phyloP scores from a whole-genome alignment of 2,113 vertebrate species.

The Anguilla japonica region DNA sequence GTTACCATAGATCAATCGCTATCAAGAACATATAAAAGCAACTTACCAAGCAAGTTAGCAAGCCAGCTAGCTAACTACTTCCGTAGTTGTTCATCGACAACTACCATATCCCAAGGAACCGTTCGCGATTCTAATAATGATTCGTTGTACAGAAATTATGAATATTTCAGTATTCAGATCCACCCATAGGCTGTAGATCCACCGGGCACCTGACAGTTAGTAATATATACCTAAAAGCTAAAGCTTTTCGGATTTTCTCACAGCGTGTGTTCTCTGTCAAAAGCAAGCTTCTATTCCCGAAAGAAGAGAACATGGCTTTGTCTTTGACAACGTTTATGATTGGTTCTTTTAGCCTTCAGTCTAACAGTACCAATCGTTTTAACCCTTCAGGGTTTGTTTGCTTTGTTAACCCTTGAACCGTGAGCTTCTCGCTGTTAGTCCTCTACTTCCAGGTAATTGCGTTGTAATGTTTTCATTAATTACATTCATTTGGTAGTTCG shows the following conservation, averaged over 20 bases:
- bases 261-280: conserved; percentile 45
- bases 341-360: conserved; percentile 54
- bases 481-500: no score
- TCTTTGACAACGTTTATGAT: conserved; percentile 37
- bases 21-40: neutral
- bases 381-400: neutral
- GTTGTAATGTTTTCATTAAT: no score
- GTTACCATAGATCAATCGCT: neutral
- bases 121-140: neutral
- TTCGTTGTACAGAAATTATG: neutral
- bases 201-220: neutral
- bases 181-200: neutral
- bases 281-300: conserved; percentile 66
- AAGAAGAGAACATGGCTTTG: conserved; percentile 47
- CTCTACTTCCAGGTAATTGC: no score
- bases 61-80: conserved; percentile 70
- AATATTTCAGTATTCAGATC: neutral
- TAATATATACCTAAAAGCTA: neutral
- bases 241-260: neutral
- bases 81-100: conserved; percentile 60
- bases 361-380: conserved; percentile 16
- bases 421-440: no score
- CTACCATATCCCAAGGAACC: neutral
- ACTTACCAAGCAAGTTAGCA: conserved; percentile 65
- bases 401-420: no score